Evolutionary conservation across 2,797 vertebrate genomes (phyloP).

Genomic region (Kryptolebias ocellatus): DNA sequence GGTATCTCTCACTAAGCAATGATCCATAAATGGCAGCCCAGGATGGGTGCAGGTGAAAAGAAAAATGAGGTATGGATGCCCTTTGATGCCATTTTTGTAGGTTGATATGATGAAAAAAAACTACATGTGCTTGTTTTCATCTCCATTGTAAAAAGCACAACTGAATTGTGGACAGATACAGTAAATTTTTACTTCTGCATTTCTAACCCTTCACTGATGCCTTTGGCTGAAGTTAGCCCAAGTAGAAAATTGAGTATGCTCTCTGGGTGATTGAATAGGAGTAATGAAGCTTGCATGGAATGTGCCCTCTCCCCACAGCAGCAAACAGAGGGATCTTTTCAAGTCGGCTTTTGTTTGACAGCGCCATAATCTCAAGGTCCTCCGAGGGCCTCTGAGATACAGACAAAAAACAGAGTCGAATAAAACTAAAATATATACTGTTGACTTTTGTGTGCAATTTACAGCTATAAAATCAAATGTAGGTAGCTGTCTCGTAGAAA

Average conservation of each 20-base stretch:
- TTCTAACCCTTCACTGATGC: conserved; percentile 22
- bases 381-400: conserved; percentile 47
- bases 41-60: too few relatives aligned
- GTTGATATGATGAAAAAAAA: too few relatives aligned
- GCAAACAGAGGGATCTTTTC: conserved; percentile 69
- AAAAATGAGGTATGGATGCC: too few relatives aligned
- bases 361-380: conserved; percentile 64
- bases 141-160: neutral
- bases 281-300: conserved; percentile 77
- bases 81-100: too few relatives aligned
- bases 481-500: neutral
- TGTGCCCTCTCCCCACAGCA: conserved; percentile 62
- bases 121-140: neutral
- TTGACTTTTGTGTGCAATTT: too few relatives aligned
- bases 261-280: conserved; percentile 69
- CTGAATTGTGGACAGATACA: neutral
- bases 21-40: too few relatives aligned
- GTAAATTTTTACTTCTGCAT: conserved; percentile 3
- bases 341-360: conserved; percentile 71
- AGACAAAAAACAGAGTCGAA: conserved; percentile 22
- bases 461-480: neutral
- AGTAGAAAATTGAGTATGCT: conserved; percentile 54
- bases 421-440: neutral
- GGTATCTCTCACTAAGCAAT: too few relatives aligned
- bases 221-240: conserved; percentile 47